Base-by-base conservation (phyloP, 2,888 invertebrate species). In the Emesis furor region DNA sequence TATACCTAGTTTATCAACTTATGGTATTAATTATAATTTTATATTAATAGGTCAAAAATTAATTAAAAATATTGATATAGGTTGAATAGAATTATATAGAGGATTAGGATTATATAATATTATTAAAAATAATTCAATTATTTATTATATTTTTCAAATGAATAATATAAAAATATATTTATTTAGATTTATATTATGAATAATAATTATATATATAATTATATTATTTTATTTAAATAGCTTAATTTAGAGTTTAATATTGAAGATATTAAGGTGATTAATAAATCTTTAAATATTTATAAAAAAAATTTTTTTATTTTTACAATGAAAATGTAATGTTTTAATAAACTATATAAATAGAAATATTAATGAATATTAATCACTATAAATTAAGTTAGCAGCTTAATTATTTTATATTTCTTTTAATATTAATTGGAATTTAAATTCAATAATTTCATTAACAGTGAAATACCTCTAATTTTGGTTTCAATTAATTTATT, bases 271-370 rank as follows among this genome's bases (percentile, higher is more conserved):
- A 93, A 78, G 92, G 94, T 92, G 89, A 93, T 93, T 90, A 89
- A 55, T 2, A 59, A 59, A 59, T 59, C 59, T 59, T 59, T 59
- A 59, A 46, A 46, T 46, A 46, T 86, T 92, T 92, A 92, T 92
- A 93, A 92, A 94, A 93, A 93, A 82, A 88, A 86, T 91, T 17
- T 89, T 93, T 96, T 96, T 97, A 96, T 95, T 97, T 97, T 97
- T 97, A 97, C 96, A 97, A 91, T 97, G 97, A 97, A 98, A 97
- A 97, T 97, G 96, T 97, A 97, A 97, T 92, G 97, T 98, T 97
- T 97, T 97, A 83, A 94, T 97, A 97, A 97, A 97, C 97, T 97
- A 97, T 96, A 97, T 97, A 97, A 97, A 97, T 95, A 97, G 96
- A 97, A 97, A 94, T 95, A 95, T 94, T 94, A 95, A 95, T 95